These are phyloP conservation scores for Synergus umbraculus DNA, from an alignment of 2,888 invertebrate genomes.

Conservation along the genomic window DNA sequence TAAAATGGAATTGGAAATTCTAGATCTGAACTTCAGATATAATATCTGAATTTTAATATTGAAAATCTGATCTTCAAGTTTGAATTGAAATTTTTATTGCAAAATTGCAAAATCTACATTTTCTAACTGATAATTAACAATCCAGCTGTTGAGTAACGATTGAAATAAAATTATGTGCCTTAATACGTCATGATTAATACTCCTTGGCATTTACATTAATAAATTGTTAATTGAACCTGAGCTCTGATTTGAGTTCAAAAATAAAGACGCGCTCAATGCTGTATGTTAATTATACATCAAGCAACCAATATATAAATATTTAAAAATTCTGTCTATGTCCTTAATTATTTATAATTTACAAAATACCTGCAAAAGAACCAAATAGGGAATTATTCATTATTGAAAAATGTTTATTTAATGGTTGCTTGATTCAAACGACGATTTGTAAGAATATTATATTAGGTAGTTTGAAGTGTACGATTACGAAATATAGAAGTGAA, in stretches of 20 bases:
- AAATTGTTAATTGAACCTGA: neutral
- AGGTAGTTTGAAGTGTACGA: constrained; percentile 16
- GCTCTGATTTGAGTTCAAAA: constrained; percentile 1
- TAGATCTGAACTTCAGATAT: neutral
- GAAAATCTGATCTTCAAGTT: neutral
- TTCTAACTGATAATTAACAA: constrained; percentile 1
- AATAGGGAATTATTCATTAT: neutral
- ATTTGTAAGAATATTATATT: constrained; percentile 30
- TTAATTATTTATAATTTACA: neutral
- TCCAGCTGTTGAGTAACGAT: neutral
- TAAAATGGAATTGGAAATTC: neutral
- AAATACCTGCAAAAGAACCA: neutral
- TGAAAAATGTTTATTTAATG: constrained; percentile 25
- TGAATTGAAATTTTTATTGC: neutral
- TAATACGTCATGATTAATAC: constrained; percentile 1
- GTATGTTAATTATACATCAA: neutral
- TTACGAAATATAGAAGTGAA: constrained; percentile 31
- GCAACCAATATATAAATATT: constrained; percentile 5
- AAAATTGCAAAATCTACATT: neutral
- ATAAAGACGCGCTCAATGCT: constrained; percentile 23
- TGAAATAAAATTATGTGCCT: constrained; percentile 17
- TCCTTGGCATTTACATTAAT: neutral
- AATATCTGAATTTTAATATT: neutral
- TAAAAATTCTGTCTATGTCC: neutral
- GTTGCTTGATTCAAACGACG: constrained; percentile 4